A percentile compares a stretch with the other conserved stretches of the same genome.
Evolutionary conservation across 1,140 invertebrate species (phyloP).

Genomic region (Ditylenchus dipsaci): DNA sequence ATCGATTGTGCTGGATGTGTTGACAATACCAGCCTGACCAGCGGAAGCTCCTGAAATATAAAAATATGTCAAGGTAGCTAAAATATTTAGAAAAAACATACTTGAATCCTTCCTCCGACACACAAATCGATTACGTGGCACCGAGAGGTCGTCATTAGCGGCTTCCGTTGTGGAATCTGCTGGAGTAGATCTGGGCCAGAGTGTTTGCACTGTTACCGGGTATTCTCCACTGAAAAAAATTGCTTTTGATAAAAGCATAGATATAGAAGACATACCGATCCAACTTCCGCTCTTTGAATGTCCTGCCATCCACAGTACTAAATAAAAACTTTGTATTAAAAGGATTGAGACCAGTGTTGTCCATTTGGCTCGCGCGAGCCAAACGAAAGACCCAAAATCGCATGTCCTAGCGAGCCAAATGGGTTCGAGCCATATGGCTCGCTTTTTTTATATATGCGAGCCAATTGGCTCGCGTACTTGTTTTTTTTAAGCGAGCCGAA

Average conservation of each 20-base stretch:
- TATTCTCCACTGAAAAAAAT: slow-evolving; percentile 66
- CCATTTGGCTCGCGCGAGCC: too few relatives aligned
- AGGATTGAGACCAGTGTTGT: too few relatives aligned
- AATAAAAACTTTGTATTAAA: too few relatives aligned
- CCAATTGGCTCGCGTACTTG: too few relatives aligned
- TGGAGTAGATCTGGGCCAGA: slow-evolving; percentile 73
- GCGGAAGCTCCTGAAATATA: slow-evolving; percentile 32
- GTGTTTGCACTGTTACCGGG: slow-evolving; percentile 81
- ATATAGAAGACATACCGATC: slow-evolving; percentile 61
- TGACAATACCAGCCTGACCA: slow-evolving; percentile 39
- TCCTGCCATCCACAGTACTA: slow-evolving; percentile 60
- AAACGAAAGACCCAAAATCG: too few relatives aligned
- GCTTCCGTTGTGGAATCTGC: slow-evolving; percentile 5
- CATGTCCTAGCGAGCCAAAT: too few relatives aligned
- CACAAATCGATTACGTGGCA: slow-evolving; percentile 63
- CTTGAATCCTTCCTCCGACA: slow-evolving; percentile 55
- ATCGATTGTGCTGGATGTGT: slow-evolving; percentile 43
- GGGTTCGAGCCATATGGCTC: too few relatives aligned
- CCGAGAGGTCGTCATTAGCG: slow-evolving; percentile 42
- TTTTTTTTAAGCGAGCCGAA: too few relatives aligned
- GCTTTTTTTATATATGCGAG: too few relatives aligned
- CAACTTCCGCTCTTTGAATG: slow-evolving; percentile 85
- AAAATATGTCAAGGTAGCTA: too few relatives aligned
- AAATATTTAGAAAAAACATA: background rate
- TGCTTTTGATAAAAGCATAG: too few relatives aligned